Evolutionary conservation across 2,797 vertebrate species (phyloP), one percentile per base, ranked within the genome.

Genomic region (Cottoperca gobio): DNA sequence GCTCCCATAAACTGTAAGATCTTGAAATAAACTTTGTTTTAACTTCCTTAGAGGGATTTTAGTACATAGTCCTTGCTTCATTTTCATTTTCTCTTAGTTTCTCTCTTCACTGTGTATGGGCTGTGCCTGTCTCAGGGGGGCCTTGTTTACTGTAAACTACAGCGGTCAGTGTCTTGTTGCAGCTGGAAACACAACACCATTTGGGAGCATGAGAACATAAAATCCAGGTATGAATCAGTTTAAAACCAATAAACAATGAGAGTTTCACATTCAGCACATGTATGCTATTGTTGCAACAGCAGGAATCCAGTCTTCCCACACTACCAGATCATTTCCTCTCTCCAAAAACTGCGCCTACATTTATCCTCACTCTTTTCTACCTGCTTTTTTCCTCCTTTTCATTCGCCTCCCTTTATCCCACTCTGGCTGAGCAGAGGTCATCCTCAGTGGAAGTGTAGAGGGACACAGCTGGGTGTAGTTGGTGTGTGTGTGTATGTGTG

Each of bases 381-480:
- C 45, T 33, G 26, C 39, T 33, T 73, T 72, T 78, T 78, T 45
- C 31, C 21, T 68, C 57, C 43, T 83, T 75, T 82, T 78, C 75
- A 60, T 73, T 73, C 43, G 43, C 28, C 69, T 88, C 73, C 68
- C 74, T 85, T 87, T 75, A 77, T 88, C 83, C 79, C 70, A 68
- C 85, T 89, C 84, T 82, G 82, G 86, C 90, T 90, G 86, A 93
- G 89, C 93, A 92, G 93, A 94, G 94, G 94, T 95, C 94, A 93
- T 93, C 92, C 83, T 92, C 83, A 52, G 85, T 91, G 88, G 93
- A 94, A 92, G 94, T 91, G 91, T 83, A 33, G 31, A 84, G 93
- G 93, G 93, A 93, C 93, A 92, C 94, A 95, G 94, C 94, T 95
- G 94, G 91, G 94, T 87, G 89, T 87, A 90, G 91, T 91, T 86